A percentile compares a stretch with the other conserved stretches of the same genome.
Conservation (phyloP, 2,113 vertebrate genomes). For the Mormoops blainvillei region DNA sequence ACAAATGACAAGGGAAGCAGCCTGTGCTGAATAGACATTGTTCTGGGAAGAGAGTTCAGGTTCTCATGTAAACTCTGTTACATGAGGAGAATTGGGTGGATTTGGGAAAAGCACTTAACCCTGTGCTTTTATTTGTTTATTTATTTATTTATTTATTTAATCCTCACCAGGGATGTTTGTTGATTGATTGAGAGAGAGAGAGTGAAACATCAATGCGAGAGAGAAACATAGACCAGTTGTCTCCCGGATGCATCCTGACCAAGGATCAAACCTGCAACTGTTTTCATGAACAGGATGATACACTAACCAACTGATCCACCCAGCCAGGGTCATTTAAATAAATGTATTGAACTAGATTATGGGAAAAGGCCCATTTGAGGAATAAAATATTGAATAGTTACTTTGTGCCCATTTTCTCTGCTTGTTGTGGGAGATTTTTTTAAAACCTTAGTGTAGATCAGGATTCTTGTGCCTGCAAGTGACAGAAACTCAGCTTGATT, state of each 20-base stretch:
- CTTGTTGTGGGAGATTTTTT: background rate
- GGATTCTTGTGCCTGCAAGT: background rate
- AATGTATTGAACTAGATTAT: background rate
- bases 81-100: background rate
- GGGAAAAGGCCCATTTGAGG: background rate
- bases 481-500: background rate
- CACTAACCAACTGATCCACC: too few relatives aligned
- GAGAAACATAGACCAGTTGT: too few relatives aligned
- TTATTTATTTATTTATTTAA: background rate
- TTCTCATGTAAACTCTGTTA: background rate
- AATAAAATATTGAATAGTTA: background rate
- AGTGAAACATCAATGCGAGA: too few relatives aligned
- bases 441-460: background rate
- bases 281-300: too few relatives aligned
- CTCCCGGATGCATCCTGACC: too few relatives aligned
- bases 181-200: too few relatives aligned
- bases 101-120: background rate
- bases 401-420: background rate
- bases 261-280: too few relatives aligned
- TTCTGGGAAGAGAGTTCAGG: background rate
- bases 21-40: background rate
- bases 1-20: background rate
- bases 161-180: too few relatives aligned
- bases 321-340: background rate
- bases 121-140: background rate